Base-by-base conservation (phyloP, 1,140 invertebrate genomes). In the Lordiphosa mommai region DNA sequence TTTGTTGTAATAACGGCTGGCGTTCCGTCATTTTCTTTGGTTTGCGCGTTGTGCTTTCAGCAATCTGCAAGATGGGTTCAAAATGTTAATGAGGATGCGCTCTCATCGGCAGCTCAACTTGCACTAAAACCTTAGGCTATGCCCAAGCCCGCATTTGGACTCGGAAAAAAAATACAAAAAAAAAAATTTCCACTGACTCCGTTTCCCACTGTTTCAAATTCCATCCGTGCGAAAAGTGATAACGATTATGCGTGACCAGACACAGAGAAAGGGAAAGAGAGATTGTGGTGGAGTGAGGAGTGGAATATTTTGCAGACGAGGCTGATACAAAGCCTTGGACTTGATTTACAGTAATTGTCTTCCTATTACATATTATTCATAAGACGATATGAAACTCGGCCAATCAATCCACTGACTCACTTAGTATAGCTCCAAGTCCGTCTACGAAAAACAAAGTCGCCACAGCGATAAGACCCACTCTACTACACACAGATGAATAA, bases 21-120 rank as follows among this genome's bases (percentile, higher is more conserved):
- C 89, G 84, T 84, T 91, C 90, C 17, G 89, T 82, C 89, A 89
- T 90, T 23, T 79, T 74, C 41, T 86, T 87, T 20, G 56, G 64
- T 10, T 85, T 84, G 17, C 60, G 71, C 43, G 80, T 70, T 23
- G 61, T 61, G 57, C 55, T 48, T 37, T 76, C 71, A 43, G 58
- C 44, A 30, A 64, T 53, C 76, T 82, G 34, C 23, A 37, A 57
- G 33, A 49, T 16, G 12, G 6, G 48, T 40, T 60, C 13, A 34
- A 52, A 17, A 12, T 29, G n/a, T 14, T 27, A 32, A 4, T 12
- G 8, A 40, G 12, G 43, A 73, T 61, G 59, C 38, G 48, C 4
- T 43, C 61, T 38, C 52, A 10, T 23, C 37, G 72, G 20, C 36
- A 60, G 55, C 55, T 55, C 40, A 32, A 64, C 43, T 58, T 38